Evolutionary conservation across 2,888 invertebrate species (phyloP).

Genomic region (Theristus sp.): DNA sequence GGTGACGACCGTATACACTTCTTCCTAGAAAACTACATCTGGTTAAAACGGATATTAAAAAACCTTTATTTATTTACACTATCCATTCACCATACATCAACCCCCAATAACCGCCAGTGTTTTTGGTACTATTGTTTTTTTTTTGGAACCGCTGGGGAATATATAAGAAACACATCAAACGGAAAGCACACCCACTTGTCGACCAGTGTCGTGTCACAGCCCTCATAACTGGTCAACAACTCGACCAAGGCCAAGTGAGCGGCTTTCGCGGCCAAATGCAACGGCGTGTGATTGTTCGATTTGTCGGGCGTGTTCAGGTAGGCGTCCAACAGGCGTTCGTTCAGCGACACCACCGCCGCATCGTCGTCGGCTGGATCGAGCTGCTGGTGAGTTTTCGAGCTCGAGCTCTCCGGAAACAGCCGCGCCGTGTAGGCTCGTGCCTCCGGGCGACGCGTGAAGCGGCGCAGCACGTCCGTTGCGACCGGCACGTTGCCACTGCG

Average conservation of each 20-base stretch:
- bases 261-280: slow-evolving; percentile 11
- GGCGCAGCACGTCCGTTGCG: slow-evolving; percentile 3
- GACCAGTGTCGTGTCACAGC: slow-evolving; percentile 3
- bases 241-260: slow-evolving; percentile 8
- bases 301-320: slow-evolving; percentile 14
- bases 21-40: no score
- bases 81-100: no score
- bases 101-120: no score
- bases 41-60: no score
- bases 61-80: neutral
- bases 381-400: no score
- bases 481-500: slow-evolving; percentile 8
- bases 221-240: slow-evolving; percentile 1
- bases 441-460: neutral
- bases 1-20: no score
- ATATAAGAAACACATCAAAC: neutral
- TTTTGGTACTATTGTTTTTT: no score
- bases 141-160: no score
- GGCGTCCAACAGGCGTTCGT: slow-evolving; percentile 6
- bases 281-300: slow-evolving; percentile 10
- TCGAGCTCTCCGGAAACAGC: neutral
- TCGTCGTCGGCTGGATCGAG: neutral
- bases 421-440: neutral
- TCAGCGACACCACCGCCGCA: no score
- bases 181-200: slow-evolving; percentile 5